phyloP scores from a whole-genome alignment of 2,113 vertebrate genomes.

The Apus apus region DNA sequence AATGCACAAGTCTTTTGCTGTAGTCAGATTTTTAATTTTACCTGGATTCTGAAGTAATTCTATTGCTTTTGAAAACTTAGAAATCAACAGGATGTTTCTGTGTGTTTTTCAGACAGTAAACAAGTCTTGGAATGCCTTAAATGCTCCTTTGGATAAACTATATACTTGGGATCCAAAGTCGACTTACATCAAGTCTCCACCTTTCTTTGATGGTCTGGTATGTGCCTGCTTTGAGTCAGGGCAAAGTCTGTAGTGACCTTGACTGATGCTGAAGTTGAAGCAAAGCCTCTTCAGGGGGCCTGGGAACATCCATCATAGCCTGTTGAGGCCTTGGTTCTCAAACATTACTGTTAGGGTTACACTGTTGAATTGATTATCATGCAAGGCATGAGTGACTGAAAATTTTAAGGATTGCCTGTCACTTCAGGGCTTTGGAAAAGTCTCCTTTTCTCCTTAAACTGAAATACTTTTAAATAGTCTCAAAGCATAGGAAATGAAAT shows the following conservation, averaged over 20 bases:
- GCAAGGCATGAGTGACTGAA: background rate
- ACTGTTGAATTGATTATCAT: background rate
- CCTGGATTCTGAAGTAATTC: background rate
- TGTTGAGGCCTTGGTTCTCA: background rate
- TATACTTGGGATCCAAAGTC: constrained; percentile 92
- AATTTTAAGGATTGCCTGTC: background rate
- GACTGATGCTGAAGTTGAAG: background rate
- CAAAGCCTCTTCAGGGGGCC: background rate
- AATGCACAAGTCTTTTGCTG: background rate
- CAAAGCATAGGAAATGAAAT: background rate
- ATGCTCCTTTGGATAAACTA: constrained; percentile 86
- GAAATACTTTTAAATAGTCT: background rate
- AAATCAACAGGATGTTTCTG: background rate
- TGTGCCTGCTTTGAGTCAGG: background rate
- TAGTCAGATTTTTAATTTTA: background rate
- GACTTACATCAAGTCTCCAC: constrained; percentile 97
- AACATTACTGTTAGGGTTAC: background rate
- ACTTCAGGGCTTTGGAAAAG: background rate
- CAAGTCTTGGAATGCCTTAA: constrained; percentile 91
- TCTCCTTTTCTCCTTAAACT: background rate
- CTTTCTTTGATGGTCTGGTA: constrained; percentile 95
- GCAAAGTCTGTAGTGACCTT: background rate
- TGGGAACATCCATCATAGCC: background rate
- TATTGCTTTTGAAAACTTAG: background rate
- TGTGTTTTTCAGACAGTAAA: constrained; percentile 85